Evolutionary conservation across 2,888 invertebrate genomes (phyloP).

Genomic region (Xestobium rufovillosum): DNA sequence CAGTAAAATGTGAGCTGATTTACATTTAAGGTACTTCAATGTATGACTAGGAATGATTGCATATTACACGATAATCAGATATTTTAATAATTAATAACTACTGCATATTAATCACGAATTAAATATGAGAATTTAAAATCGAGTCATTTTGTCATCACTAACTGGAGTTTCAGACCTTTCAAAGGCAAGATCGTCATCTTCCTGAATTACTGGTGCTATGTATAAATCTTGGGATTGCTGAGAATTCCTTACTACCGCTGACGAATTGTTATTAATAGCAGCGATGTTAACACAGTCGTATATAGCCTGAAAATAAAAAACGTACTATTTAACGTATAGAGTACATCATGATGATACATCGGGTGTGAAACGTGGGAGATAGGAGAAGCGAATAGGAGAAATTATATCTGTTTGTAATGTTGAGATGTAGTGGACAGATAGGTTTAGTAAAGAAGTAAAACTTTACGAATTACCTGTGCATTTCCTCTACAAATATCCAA

Average conservation of each 20-base stretch:
- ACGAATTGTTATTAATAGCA: conserved; percentile 40
- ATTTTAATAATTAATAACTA: no score
- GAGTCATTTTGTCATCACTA: conserved; percentile 37
- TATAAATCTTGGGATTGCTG: conserved; percentile 33
- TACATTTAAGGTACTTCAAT: no score
- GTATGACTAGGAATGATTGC: no score
- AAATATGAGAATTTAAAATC: conserved; percentile 38
- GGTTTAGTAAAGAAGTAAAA: no score
- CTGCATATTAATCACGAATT: no score
- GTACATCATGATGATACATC: neutral
- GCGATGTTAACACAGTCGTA: conserved; percentile 53
- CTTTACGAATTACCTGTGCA: conserved; percentile 33
- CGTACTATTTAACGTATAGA: conserved; percentile 3
- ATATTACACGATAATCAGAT: no score
- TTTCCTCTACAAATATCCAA: conserved; percentile 42
- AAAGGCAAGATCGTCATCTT: conserved; percentile 34
- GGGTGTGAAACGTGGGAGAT: neutral
- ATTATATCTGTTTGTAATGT: no score
- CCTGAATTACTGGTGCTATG: conserved; percentile 31
- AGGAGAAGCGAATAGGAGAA: no score
- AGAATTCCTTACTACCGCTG: conserved; percentile 36
- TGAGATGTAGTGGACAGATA: no score
- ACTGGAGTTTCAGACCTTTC: conserved; percentile 30
- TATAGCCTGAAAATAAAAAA: conserved; percentile 43
- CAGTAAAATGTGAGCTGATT: no score